Conservation (phyloP, 2,888 invertebrate species). For the Linnaemya vulpina region DNA sequence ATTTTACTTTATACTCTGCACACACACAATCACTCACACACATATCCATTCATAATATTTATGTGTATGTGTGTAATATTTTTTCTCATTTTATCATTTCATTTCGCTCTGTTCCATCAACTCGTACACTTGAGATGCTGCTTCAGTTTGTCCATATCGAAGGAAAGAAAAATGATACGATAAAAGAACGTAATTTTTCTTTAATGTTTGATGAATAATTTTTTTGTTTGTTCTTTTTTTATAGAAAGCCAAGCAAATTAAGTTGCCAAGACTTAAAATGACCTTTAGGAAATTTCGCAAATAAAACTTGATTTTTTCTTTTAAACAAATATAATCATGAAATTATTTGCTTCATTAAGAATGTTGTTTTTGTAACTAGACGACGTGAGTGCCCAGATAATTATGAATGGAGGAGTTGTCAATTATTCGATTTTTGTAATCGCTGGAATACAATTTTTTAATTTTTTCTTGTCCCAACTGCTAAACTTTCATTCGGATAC, state of each 20-base stretch:
- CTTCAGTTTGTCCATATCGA: slow-evolving; percentile 23
- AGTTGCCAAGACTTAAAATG: slow-evolving; percentile 3
- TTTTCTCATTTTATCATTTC: slow-evolving; percentile 17
- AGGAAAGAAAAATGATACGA: neutral
- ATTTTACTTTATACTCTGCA: neutral
- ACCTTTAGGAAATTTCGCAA: slow-evolving; percentile 3
- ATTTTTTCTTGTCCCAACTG: too few relatives aligned
- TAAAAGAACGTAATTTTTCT: slow-evolving; percentile 36
- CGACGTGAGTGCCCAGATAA: neutral
- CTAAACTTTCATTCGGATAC: too few relatives aligned
- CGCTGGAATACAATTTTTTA: too few relatives aligned
- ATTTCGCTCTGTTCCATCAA: slow-evolving; percentile 35
- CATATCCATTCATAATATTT: neutral
- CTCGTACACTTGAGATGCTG: slow-evolving; percentile 54
- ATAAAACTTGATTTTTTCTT: neutral
- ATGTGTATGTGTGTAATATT: too few relatives aligned
- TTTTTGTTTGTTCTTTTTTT: slow-evolving; percentile 23
- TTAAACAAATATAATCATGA: slow-evolving; percentile 3
- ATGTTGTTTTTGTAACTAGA: neutral
- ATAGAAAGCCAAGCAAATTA: slow-evolving; percentile 38
- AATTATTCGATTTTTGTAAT: too few relatives aligned
- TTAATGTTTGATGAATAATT: slow-evolving; percentile 31
- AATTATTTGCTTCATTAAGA: neutral
- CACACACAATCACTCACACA: too few relatives aligned
- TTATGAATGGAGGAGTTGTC: neutral